Evolutionary conservation across 2,797 vertebrate species (phyloP).

Genomic region (Chromobotia macracanthus): DNA sequence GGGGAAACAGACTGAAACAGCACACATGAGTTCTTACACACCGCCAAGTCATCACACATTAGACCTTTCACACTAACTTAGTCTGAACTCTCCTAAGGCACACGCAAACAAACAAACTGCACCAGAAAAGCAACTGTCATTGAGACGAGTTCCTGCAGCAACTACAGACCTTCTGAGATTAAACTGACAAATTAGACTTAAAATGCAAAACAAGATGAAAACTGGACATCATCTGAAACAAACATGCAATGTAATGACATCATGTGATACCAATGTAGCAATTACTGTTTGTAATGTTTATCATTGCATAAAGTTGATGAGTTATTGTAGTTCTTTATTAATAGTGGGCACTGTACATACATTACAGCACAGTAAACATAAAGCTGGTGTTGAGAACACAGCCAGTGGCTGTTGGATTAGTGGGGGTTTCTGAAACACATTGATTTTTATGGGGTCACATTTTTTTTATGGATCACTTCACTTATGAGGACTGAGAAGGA

Average conservation of each 20-base stretch:
- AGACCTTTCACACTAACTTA: constrained; percentile 21
- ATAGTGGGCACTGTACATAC: neutral
- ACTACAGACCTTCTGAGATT: too few species aligned
- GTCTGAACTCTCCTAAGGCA: constrained; percentile 32
- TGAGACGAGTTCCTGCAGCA: neutral
- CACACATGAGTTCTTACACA: constrained; percentile 45
- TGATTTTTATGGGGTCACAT: constrained; percentile 50
- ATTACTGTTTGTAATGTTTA: neutral
- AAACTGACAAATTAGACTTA: too few species aligned
- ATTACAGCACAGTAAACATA: neutral
- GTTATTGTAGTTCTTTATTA: neutral
- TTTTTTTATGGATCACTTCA: constrained; percentile 49
- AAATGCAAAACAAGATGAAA: too few species aligned
- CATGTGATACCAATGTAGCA: too few species aligned
- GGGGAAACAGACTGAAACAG: constrained; percentile 33
- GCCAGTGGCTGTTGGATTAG: constrained; percentile 36
- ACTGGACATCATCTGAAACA: too few species aligned
- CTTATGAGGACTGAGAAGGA: constrained; percentile 23
- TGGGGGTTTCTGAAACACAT: constrained; percentile 35
- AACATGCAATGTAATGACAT: too few species aligned
- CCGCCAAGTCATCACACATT: neutral
- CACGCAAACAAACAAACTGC: constrained; percentile 3
- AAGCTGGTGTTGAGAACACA: neutral
- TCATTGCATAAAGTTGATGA: neutral
- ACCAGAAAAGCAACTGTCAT: neutral